These are phyloP conservation scores for Rhinogobius similis DNA, from an alignment of 2,113 vertebrate genomes.

Conservation along the genomic window DNA sequence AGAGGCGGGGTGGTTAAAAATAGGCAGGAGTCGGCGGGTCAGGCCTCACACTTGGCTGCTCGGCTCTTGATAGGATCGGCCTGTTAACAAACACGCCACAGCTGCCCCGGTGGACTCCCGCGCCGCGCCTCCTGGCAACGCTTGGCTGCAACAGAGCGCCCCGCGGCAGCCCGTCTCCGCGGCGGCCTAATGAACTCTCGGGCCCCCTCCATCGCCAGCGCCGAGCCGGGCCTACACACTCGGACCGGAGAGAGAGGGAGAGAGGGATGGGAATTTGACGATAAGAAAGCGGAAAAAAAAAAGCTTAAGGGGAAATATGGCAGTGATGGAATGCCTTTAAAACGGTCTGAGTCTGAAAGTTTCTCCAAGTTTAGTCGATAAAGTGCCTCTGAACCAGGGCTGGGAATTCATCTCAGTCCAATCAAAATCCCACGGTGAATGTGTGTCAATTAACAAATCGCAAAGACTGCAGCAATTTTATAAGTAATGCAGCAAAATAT, in stretches of 20 bases:
- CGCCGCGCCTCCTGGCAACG: slow-evolving; percentile 73
- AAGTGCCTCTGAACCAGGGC: not conserved
- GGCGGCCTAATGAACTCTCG: slow-evolving; percentile 75
- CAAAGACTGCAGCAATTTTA: not conserved
- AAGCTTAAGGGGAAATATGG: not conserved
- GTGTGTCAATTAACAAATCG: not conserved
- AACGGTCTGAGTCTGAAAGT: not conserved
- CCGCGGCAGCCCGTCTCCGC: slow-evolving; percentile 73
- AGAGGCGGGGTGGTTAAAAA: slow-evolving; percentile 67
- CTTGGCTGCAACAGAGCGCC: slow-evolving; percentile 64
- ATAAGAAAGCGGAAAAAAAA: not conserved
- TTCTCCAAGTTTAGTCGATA: not conserved
- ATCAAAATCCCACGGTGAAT: not conserved
- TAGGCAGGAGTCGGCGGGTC: slow-evolving; percentile 65
- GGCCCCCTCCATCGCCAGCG: slow-evolving; percentile 58
- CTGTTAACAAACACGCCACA: slow-evolving; percentile 79
- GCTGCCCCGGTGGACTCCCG: slow-evolving; percentile 62
- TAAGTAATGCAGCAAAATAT: not conserved
- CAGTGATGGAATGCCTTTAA: not conserved
- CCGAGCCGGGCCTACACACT: slow-evolving; percentile 50
- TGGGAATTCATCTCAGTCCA: not conserved
- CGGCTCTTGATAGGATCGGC: slow-evolving; percentile 77
- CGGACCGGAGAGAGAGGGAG: slow-evolving; percentile 25
- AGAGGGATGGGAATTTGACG: not conserved
- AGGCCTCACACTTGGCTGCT: slow-evolving; percentile 67